Conservation (phyloP, 1,140 invertebrate genomes). For the Leptinotarsa texana region DNA sequence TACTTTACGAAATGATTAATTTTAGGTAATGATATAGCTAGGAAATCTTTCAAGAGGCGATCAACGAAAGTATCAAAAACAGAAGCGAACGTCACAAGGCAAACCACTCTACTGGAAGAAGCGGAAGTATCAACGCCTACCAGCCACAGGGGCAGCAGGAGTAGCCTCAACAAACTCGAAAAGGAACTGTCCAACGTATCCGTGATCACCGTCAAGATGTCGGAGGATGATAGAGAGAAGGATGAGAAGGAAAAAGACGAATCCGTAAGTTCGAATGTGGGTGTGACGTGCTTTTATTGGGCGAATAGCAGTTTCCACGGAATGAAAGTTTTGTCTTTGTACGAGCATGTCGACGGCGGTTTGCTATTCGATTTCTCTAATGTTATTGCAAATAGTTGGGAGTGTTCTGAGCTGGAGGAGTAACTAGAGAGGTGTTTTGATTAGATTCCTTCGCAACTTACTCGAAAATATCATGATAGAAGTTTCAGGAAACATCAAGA, state of each 20-base stretch:
- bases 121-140: conserved; percentile 33
- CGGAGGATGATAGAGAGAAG: conserved; percentile 22
- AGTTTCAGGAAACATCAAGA: too few relatives aligned
- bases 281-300: not conserved
- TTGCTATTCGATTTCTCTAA: too few relatives aligned
- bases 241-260: conserved; percentile 31
- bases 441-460: too few relatives aligned
- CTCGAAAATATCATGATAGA: too few relatives aligned
- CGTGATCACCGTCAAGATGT: conserved; percentile 37
- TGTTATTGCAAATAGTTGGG: too few relatives aligned
- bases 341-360: too few relatives aligned
- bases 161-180: conserved; percentile 50
- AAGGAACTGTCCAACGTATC: conserved; percentile 48
- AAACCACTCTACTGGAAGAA: conserved; percentile 49
- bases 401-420: too few relatives aligned
- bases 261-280: conserved; percentile 25
- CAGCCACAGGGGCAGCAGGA: conserved; percentile 35
- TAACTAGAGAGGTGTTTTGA: too few relatives aligned
- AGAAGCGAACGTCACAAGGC: conserved; percentile 49
- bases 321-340: too few relatives aligned
- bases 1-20: too few relatives aligned
- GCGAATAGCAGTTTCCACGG: not conserved
- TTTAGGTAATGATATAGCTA: conserved; percentile 67
- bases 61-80: conserved; percentile 49
- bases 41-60: conserved; percentile 68